Percentiles rank a stretch among this genome's conserved stretches.
These are phyloP conservation scores for Manacus vitellinus DNA, from an alignment of 2,113 vertebrate species.

Conservation along the genomic window DNA sequence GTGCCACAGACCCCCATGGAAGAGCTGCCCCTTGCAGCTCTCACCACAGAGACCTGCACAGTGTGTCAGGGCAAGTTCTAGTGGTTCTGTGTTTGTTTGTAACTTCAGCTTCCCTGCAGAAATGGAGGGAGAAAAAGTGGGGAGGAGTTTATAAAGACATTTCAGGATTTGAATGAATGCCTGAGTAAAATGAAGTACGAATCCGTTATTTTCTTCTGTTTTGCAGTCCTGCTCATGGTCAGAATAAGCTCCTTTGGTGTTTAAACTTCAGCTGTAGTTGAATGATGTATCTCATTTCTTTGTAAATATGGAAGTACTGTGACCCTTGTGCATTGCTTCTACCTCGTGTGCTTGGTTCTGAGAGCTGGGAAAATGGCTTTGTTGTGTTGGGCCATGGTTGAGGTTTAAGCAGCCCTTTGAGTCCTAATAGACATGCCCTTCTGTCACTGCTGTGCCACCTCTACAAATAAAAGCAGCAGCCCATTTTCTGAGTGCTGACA, in stretches of 20 bases:
- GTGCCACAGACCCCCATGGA: background rate
- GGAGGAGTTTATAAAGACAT: background rate
- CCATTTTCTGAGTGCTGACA: background rate
- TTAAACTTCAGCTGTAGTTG: background rate
- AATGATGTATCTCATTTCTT: background rate
- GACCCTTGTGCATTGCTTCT: background rate
- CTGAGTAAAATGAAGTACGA: background rate
- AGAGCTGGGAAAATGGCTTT: background rate
- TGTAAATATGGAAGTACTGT: background rate
- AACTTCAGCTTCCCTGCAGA: background rate
- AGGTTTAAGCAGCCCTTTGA: background rate
- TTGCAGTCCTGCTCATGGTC: background rate
- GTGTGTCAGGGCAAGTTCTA: background rate
- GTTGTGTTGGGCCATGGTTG: background rate
- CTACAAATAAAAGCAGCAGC: background rate
- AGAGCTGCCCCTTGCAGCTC: background rate
- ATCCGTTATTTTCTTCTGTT: background rate
- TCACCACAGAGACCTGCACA: background rate
- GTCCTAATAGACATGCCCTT: fast-evolving
- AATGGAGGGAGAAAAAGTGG: background rate
- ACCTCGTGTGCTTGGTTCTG: background rate
- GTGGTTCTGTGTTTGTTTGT: background rate
- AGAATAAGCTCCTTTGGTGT: background rate
- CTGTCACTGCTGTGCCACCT: background rate
- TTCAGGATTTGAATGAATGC: background rate